Evolutionary conservation across 2,113 vertebrate genomes (phyloP).

Genomic region (Corvus moneduloides): DNA sequence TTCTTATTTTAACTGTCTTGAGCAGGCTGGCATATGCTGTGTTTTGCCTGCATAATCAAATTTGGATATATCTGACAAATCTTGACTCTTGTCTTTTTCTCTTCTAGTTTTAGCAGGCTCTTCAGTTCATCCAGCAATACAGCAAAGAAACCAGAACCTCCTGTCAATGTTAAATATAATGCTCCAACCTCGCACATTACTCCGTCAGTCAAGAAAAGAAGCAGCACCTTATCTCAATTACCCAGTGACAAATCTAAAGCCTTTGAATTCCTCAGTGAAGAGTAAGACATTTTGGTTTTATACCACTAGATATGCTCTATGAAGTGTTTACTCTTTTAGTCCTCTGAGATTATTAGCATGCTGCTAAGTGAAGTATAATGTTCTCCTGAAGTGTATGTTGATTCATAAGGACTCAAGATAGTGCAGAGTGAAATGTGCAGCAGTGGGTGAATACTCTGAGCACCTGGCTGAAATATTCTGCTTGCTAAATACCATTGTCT

Average conservation of each 20-base stretch:
- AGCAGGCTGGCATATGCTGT: not conserved
- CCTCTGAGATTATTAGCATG: not conserved
- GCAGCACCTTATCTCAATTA: conserved; percentile 91
- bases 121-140: conserved; percentile 92
- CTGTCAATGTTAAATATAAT: conserved; percentile 96
- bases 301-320: not conserved
- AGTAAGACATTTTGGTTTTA: conserved; percentile 78
- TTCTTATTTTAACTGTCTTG: not conserved
- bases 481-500: not conserved
- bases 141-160: conserved; percentile 90
- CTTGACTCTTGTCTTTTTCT: not conserved
- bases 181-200: conserved; percentile 94
- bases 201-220: conserved; percentile 94
- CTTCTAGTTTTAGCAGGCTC: conserved; percentile 92
- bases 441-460: not conserved
- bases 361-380: not conserved
- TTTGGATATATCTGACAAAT: not conserved
- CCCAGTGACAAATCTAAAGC: conserved; percentile 97
- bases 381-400: not conserved
- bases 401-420: not conserved
- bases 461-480: not conserved
- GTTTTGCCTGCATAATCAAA: not conserved
- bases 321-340: not conserved
- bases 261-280: conserved; percentile 98
- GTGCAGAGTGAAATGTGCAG: not conserved